phyloP scores from a whole-genome alignment of 2,113 vertebrate species.

The Aegypius monachus region DNA sequence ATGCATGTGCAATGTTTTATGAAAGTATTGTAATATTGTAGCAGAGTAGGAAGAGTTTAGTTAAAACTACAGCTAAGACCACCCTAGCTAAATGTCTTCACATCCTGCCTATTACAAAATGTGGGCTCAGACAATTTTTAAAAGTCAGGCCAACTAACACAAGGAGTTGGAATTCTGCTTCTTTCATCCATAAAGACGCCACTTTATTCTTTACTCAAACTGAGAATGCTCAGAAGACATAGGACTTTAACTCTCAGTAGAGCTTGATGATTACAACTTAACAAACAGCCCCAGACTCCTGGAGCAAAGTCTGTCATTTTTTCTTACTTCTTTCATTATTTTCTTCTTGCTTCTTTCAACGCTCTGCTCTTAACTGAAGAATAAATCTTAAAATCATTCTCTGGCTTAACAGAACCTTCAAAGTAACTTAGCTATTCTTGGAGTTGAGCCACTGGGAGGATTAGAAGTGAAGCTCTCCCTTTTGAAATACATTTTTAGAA shows the following conservation, averaged over 20 bases:
- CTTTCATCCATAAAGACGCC: neutral
- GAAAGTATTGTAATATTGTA: neutral
- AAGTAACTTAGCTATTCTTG: neutral
- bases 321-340: neutral
- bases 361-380: neutral
- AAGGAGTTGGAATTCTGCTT: neutral
- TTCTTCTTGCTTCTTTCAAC: neutral
- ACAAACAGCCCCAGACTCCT: neutral
- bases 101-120: neutral
- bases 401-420: neutral
- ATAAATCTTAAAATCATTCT: neutral
- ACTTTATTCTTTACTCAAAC: neutral
- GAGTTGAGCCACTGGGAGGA: neutral
- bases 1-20: neutral
- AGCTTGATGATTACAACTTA: neutral
- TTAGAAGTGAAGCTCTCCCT: neutral
- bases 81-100: neutral
- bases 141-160: neutral
- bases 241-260: neutral
- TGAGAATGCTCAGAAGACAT: fast-evolving
- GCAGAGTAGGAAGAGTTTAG: neutral
- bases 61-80: neutral
- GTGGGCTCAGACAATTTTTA: neutral
- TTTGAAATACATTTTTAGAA: neutral
- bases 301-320: neutral